Percentiles rank a stretch among this genome's conserved stretches.
phyloP scores from a whole-genome alignment of 2,113 vertebrate species.

The Egretta garzetta region DNA sequence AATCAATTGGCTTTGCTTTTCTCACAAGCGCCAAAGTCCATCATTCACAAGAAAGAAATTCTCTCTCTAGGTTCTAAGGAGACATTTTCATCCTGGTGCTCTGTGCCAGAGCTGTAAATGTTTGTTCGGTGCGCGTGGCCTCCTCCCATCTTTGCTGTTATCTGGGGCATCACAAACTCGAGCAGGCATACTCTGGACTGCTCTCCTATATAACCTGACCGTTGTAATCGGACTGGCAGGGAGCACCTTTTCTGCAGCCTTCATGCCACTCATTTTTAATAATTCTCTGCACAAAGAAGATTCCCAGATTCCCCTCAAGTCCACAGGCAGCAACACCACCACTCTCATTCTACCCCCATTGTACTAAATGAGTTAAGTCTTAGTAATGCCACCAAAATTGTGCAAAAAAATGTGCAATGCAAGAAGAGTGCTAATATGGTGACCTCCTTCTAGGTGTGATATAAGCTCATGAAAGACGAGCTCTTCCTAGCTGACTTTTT shows the following conservation, averaged over 20 bases:
- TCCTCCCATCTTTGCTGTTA: not conserved
- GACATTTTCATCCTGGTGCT: not conserved
- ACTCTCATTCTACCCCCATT: not conserved
- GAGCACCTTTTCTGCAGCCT: not conserved
- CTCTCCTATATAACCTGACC: not conserved
- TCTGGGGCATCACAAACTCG: not conserved
- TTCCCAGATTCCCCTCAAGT: not conserved
- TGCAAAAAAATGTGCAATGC: not conserved
- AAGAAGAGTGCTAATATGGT: not conserved
- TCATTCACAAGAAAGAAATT: conserved; percentile 26
- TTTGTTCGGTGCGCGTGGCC: not conserved
- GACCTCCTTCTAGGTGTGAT: not conserved
- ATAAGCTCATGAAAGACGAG: not conserved
- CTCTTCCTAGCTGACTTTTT: not conserved
- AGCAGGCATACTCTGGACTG: not conserved
- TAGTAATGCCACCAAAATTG: not conserved
- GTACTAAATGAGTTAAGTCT: not conserved
- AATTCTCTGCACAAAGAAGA: not conserved
- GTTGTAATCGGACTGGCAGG: not conserved
- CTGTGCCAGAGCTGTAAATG: not conserved
- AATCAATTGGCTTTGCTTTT: conserved; percentile 57
- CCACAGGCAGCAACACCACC: not conserved
- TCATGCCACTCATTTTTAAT: not conserved
- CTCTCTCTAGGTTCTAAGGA: not conserved
- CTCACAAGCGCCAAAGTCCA: conserved; percentile 41